A percentile compares a stretch with the other conserved stretches of the same genome.
Conservation (phyloP, 2,888 invertebrate genomes). For the Malthinus seriepunctatus region DNA sequence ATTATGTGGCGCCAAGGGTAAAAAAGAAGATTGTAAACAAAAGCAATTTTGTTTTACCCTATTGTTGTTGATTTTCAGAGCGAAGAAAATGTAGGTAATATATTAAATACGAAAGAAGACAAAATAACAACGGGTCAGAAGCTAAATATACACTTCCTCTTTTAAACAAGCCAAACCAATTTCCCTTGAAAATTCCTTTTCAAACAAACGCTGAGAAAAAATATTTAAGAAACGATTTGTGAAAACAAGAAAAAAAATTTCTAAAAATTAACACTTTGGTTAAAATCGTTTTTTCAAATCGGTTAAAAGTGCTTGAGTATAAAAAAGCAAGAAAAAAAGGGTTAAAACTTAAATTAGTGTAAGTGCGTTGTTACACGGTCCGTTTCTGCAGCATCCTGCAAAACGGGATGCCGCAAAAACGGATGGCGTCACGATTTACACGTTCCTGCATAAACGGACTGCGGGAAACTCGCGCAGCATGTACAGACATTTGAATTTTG, state of each 20-base stretch:
- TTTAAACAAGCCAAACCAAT: slow-evolving; percentile 21
- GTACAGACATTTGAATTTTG: too few relatives aligned
- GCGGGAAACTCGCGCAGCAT: too few relatives aligned
- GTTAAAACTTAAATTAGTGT: neutral
- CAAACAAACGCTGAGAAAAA: neutral
- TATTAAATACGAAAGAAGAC: slow-evolving; percentile 17
- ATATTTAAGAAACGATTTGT: slow-evolving; percentile 1
- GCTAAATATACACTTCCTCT: slow-evolving; percentile 21
- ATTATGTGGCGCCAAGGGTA: neutral
- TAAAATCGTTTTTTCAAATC: too few relatives aligned
- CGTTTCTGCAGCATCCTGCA: too few relatives aligned
- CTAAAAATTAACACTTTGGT: too few relatives aligned
- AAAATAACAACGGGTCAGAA: slow-evolving; percentile 8
- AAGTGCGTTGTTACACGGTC: too few relatives aligned
- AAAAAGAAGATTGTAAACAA: slow-evolving; percentile 6
- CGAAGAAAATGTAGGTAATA: slow-evolving; percentile 19
- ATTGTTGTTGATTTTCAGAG: slow-evolving; percentile 14
- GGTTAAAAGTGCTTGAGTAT: too few relatives aligned
- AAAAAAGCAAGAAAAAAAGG: neutral
- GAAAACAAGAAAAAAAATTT: neutral
- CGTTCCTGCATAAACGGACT: too few relatives aligned
- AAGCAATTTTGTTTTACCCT: slow-evolving; percentile 10
- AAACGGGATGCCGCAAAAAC: too few relatives aligned
- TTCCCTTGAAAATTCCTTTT: slow-evolving; percentile 15
- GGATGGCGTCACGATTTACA: too few relatives aligned